Conservation (phyloP, 2,113 vertebrate genomes). For the Microcebus ravelobensis region DNA sequence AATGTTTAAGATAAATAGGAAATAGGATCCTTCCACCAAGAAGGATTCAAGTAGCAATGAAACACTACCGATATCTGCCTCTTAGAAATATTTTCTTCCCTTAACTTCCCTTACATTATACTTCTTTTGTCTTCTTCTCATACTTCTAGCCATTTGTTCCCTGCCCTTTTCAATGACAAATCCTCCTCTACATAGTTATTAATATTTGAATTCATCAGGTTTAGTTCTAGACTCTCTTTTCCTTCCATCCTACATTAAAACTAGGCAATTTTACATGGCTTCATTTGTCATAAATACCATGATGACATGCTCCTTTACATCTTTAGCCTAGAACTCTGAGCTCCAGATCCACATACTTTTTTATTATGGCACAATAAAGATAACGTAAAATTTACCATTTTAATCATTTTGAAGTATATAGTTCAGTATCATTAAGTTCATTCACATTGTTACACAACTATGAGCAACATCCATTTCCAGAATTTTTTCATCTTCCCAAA, state of each 20-base stretch:
- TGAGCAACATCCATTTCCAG: background rate
- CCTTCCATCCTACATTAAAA: background rate
- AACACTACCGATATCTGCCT: background rate
- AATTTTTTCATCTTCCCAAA: conserved; percentile 9
- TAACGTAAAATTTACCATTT: background rate
- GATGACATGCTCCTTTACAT: conserved; percentile 6
- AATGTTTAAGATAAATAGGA: conserved; percentile 41
- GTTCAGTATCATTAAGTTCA: background rate
- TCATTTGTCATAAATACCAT: background rate
- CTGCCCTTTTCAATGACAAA: background rate
- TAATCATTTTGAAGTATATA: background rate
- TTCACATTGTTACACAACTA: background rate
- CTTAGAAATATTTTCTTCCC: background rate
- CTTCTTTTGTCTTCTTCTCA: background rate
- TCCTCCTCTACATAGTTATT: background rate
- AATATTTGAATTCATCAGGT: conserved; percentile 16
- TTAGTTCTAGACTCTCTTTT: background rate
- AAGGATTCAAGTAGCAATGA: background rate
- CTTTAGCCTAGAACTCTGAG: background rate
- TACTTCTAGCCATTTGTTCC: background rate
- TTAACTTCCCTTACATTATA: background rate
- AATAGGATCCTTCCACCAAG: conserved; percentile 25
- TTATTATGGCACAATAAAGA: background rate
- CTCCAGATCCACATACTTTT: background rate
- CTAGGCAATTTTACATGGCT: background rate